Base-by-base conservation (phyloP, 1,140 invertebrate genomes). In the Drosophila prosaltans region DNA sequence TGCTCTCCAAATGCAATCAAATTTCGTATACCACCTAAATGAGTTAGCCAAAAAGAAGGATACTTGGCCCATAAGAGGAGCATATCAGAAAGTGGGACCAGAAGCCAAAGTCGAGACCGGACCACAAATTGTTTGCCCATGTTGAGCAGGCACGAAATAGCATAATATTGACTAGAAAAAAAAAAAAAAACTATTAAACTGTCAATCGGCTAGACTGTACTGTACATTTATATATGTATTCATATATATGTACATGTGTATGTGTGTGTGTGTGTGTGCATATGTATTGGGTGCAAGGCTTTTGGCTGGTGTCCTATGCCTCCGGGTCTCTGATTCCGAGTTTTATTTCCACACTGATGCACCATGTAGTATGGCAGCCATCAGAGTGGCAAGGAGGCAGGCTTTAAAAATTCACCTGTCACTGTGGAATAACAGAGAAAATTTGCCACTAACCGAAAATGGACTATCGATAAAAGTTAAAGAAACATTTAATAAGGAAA, bases 121-220 rank as follows among this genome's bases (percentile, higher is more conserved):
- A 30, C 54, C 26, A 41, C 62, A 41, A 61, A 71, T 60, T 67
- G 65, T 69, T 58, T 72, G 78, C 4, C 4, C 82, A 16, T 48
- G 45, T 51, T 24, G 24, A 69, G 66, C 32, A 39, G 66, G 81
- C 82, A 81, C 80, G 72, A 66, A 86, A 71, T 81, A 66, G 69
- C 78, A 86, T 81, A 79, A 86, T 86, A 86, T 86, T 86, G 82
- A 80, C 82, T 80, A 72, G 69, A 69, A 72, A 86, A 86, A 82
- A 30, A 86, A 82, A 30, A 30, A 30, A 36, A 36, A 36, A 36
- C 83, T 86, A 88, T 86, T 86, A 86, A 88, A 72, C 80, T 86
- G 83, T 88, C 83, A 86, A 82, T 88, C 83, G 79, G 32, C 41
- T 24, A 21, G 57, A 59, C 21, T 21, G 57, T 7, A 59, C 32